These are phyloP conservation scores for Dromiciops gliroides DNA, from an alignment of 2,113 vertebrate genomes.

Conservation along the genomic window DNA sequence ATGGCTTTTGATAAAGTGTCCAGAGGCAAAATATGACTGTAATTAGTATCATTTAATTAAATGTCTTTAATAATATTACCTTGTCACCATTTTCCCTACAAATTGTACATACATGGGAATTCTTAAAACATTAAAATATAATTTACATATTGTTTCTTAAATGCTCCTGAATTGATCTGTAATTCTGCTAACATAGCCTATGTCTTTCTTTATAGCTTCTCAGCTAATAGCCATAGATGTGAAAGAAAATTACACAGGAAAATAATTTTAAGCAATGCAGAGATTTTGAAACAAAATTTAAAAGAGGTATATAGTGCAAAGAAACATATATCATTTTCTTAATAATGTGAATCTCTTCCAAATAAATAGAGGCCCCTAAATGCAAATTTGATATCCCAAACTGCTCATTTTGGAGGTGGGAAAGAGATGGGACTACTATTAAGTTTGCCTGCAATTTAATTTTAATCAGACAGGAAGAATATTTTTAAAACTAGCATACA, in stretches of 20 bases:
- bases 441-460: neutral
- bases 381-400: neutral
- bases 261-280: constrained; percentile 49
- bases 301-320: constrained; percentile 42
- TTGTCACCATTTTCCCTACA: constrained; percentile 38
- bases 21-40: constrained; percentile 31
- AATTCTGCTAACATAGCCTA: constrained; percentile 72
- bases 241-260: constrained; percentile 61
- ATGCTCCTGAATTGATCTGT: constrained; percentile 68
- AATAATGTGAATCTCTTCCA: constrained; percentile 8
- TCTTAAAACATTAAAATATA: constrained; percentile 58
- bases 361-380: constrained; percentile 17
- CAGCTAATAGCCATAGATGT: constrained; percentile 63
- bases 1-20: constrained; percentile 7
- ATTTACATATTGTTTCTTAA: constrained; percentile 48
- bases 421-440: neutral
- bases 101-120: constrained; percentile 54
- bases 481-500: constrained; percentile 6
- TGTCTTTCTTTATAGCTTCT: constrained; percentile 68
- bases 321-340: constrained; percentile 28
- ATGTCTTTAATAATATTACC: constrained; percentile 55
- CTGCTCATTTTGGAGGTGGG: neutral
- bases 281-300: constrained; percentile 54
- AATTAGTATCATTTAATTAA: constrained; percentile 45
- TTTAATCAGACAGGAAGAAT: constrained; percentile 21